Percentiles rank a stretch among this genome's conserved stretches.
These are phyloP conservation scores for Euura lappo DNA, from an alignment of 1,140 invertebrate species.

Conservation along the genomic window DNA sequence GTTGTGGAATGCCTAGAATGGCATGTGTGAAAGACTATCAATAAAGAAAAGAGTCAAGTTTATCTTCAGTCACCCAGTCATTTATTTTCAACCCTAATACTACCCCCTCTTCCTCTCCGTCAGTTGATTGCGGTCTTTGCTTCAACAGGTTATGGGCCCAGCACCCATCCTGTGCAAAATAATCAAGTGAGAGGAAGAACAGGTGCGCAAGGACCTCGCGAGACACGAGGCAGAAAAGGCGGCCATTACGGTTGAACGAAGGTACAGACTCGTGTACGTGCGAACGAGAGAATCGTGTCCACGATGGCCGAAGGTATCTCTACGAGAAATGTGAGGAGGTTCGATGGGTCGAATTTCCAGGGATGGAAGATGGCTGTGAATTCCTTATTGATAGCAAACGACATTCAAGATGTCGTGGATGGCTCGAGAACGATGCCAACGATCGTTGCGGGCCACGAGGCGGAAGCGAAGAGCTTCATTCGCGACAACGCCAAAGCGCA, in stretches of 20 bases:
- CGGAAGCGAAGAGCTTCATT: slow-evolving; percentile 26
- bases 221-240: not conserved
- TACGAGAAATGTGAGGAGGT: slow-evolving; percentile 27
- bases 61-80: too few relatives aligned
- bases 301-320: slow-evolving; percentile 17
- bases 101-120: too few relatives aligned
- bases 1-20: too few relatives aligned
- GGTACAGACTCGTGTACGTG: not conserved
- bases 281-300: not conserved
- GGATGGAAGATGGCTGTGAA: slow-evolving; percentile 47
- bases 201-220: not conserved
- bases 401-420: slow-evolving; percentile 29
- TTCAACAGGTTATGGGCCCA: slow-evolving; percentile 28
- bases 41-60: too few relatives aligned
- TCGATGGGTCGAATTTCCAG: slow-evolving; percentile 38
- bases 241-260: not conserved
- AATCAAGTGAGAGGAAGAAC: not conserved
- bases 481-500: slow-evolving; percentile 42
- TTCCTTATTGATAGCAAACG: slow-evolving; percentile 37
- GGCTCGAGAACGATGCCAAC: slow-evolving; percentile 25
- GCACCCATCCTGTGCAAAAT: not conserved
- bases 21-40: too few relatives aligned
- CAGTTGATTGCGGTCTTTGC: too few relatives aligned
- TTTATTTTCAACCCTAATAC: too few relatives aligned
- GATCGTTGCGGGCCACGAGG: not conserved